A percentile compares a stretch with the other conserved stretches of the same genome.
These are phyloP conservation scores for Narcine bancroftii DNA, from an alignment of 2,113 vertebrate species.

Conservation along the genomic window DNA sequence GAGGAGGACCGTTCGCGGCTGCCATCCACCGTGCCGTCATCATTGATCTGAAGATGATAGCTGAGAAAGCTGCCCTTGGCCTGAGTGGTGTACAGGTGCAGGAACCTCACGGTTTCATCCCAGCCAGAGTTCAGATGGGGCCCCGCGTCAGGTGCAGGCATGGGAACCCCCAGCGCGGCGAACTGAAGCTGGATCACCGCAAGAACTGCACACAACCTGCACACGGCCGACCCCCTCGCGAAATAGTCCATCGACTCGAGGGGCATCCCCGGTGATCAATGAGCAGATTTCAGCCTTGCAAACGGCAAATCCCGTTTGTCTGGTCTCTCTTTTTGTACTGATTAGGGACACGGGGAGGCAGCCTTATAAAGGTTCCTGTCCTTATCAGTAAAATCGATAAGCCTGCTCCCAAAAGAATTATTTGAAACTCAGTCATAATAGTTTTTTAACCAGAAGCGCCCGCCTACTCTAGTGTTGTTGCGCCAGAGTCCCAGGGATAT, in stretches of 20 bases:
- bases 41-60: constrained; percentile 68
- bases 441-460: neutral
- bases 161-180: constrained; percentile 42
- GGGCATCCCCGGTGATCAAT: neutral
- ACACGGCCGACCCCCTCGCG: constrained; percentile 39
- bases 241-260: neutral
- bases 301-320: neutral
- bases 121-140: constrained; percentile 71
- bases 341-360: too few species aligned
- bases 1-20: constrained; percentile 57
- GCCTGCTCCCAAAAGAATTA: constrained; percentile 33
- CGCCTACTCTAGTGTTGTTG: neutral
- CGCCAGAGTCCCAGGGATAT: neutral
- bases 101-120: constrained; percentile 69
- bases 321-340: neutral
- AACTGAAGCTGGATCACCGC: constrained; percentile 49
- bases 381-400: constrained; percentile 35
- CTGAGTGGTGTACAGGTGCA: constrained; percentile 71
- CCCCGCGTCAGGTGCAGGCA: constrained; percentile 62
- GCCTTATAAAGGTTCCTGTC: constrained; percentile 15
- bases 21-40: constrained; percentile 70
- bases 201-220: constrained; percentile 42
- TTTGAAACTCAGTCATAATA: constrained; percentile 14
- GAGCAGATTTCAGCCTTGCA: constrained; percentile 15
- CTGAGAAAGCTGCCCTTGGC: constrained; percentile 61